Percentiles rank a stretch among this genome's conserved stretches.
These are phyloP conservation scores for Cataglyphis cursor DNA, from an alignment of 2,888 invertebrate species.

Conservation along the genomic window DNA sequence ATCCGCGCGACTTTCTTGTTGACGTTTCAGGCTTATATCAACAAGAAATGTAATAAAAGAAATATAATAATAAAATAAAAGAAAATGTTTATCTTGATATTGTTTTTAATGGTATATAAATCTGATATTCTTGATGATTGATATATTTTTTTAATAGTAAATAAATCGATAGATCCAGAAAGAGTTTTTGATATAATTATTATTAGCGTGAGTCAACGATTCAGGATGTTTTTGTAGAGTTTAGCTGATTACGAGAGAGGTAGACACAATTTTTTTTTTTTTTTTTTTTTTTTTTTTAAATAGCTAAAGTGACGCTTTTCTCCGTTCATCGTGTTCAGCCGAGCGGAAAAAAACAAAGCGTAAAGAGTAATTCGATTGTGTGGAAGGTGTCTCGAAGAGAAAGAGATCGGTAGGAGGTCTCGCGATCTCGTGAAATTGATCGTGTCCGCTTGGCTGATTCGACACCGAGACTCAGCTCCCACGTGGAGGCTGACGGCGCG, in stretches of 20 bases:
- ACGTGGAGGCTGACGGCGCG: constrained; percentile 20
- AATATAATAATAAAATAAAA: background rate
- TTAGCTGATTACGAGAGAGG: constrained; percentile 28
- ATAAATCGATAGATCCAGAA: background rate
- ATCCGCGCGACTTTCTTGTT: background rate
- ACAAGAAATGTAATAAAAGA: background rate
- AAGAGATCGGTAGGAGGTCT: constrained; percentile 57
- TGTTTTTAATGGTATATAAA: background rate
- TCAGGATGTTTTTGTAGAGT: constrained; percentile 9
- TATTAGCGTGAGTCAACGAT: background rate
- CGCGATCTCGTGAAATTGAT: constrained; percentile 72
- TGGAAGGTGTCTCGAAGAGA: constrained; percentile 57
- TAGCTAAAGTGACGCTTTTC: constrained; percentile 63
- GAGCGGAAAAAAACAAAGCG: constrained; percentile 64
- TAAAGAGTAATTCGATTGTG: constrained; percentile 47
- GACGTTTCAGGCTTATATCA: background rate
- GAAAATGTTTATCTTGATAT: background rate
- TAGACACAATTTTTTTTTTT: constrained; percentile 2
- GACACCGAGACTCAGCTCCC: constrained; percentile 43
- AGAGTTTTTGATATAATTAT: background rate
- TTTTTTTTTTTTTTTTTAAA: background rate
- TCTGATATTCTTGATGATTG: background rate
- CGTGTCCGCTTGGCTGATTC: constrained; percentile 52
- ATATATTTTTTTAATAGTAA: background rate
- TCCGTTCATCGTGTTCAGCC: constrained; percentile 49